Evolutionary conservation across 2,797 vertebrate species (phyloP).

Genomic region (Diplodus sargus): DNA sequence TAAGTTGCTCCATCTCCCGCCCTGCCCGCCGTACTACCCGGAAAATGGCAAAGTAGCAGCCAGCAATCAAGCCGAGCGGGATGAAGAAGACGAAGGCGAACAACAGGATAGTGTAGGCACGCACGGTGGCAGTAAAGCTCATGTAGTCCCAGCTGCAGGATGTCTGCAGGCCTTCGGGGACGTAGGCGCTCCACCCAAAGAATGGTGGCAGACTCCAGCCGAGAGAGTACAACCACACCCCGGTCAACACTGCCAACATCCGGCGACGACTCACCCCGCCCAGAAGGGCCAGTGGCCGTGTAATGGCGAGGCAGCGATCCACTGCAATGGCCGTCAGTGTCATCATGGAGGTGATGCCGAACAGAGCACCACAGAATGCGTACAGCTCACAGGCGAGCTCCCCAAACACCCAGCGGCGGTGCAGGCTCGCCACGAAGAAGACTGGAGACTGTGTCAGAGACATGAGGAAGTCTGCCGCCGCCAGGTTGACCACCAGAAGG

Average conservation of each 20-base stretch:
- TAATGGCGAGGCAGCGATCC: slow-evolving; percentile 80
- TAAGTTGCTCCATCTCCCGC: slow-evolving; percentile 27
- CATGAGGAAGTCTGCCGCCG: slow-evolving; percentile 90
- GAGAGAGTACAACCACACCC: slow-evolving; percentile 89
- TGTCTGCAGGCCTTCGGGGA: slow-evolving; percentile 90
- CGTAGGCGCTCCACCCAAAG: slow-evolving; percentile 93
- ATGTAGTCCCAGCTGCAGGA: slow-evolving; percentile 93
- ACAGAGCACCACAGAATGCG: slow-evolving; percentile 82
- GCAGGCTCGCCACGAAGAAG: slow-evolving; percentile 89
- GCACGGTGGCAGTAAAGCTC: slow-evolving; percentile 88
- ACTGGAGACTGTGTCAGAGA: slow-evolving; percentile 89
- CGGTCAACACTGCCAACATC: slow-evolving; percentile 84
- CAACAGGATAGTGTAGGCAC: slow-evolving; percentile 90
- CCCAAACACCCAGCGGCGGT: slow-evolving; percentile 90
- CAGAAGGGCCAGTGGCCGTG: slow-evolving; percentile 66
- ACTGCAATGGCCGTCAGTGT: slow-evolving; percentile 89
- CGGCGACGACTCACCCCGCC: slow-evolving; percentile 1
- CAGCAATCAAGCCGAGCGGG: slow-evolving; percentile 9
- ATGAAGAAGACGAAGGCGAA: slow-evolving; percentile 88
- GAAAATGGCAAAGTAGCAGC: slow-evolving; percentile 41
- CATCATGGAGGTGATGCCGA: slow-evolving; percentile 93
- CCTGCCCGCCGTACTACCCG: slow-evolving; percentile 18
- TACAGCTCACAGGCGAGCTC: slow-evolving; percentile 87
- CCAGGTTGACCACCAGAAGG: slow-evolving; percentile 89
- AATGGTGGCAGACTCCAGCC: slow-evolving; percentile 92